These are phyloP conservation scores for Tiphia femorata DNA, from an alignment of 2,888 invertebrate genomes.

Conservation along the genomic window DNA sequence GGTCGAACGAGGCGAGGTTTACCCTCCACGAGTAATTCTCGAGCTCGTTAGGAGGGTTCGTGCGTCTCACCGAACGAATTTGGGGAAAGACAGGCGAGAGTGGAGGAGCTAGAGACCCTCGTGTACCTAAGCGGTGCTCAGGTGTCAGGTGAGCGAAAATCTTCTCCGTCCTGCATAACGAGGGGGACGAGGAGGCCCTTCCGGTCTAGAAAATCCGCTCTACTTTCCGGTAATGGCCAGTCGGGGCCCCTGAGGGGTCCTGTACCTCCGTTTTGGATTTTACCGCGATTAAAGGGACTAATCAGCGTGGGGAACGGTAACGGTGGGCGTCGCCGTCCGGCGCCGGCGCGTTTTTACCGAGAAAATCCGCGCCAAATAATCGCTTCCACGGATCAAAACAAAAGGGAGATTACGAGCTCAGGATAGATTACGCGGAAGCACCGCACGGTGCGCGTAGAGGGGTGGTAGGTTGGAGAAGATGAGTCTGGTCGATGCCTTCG, in stretches of 20 bases:
- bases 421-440: constrained; percentile 10
- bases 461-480: constrained; percentile 18
- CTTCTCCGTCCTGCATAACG: no score
- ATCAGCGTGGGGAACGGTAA: constrained; percentile 12
- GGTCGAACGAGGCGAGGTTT: no score
- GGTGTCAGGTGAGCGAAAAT: constrained; percentile 29
- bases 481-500: no score
- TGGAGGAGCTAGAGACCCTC: neutral
- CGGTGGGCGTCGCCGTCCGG: constrained; percentile 5
- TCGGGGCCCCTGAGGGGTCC: constrained; percentile 11
- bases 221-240: constrained; percentile 48
- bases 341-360: constrained; percentile 10
- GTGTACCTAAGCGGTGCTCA: no score
- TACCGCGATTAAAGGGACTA: constrained; percentile 36
- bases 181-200: constrained; percentile 11
- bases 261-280: no score
- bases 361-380: constrained; percentile 6
- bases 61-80: no score
- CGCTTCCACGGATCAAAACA: constrained; percentile 31
- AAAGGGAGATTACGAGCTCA: constrained; percentile 1
- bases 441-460: constrained; percentile 7
- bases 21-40: no score
- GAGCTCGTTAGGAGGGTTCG: no score
- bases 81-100: no score
- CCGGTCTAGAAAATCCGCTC: constrained; percentile 44